Base-by-base conservation (phyloP, 2,888 invertebrate genomes). In the Drosophila stalkeri region DNA sequence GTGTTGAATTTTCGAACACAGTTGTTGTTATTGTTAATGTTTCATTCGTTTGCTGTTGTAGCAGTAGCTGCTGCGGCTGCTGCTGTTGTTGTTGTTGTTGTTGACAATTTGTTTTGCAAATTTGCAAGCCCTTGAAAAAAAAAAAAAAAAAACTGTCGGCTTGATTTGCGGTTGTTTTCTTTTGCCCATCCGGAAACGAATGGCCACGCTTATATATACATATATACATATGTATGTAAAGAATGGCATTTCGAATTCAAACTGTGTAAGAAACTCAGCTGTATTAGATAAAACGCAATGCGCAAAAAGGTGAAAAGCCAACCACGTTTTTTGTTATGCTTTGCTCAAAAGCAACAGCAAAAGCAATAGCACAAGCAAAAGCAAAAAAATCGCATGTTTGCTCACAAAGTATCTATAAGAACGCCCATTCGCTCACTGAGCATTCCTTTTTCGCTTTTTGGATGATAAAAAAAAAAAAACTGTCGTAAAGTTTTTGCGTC, bases 401-500 rank as follows among this genome's bases (percentile, higher is more conserved):
- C 72, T 64, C 52, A 57, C 71, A 51, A 84, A 85, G 85, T 81
- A 76, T 90, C 75, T 81, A 75, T 44, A 87, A 86, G 89, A 90
- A 90, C 84, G 85, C 70, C 64, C 44, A 47, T 63, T 60, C 60
- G 75, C 80, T 65, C 80, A 57, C 65, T 57, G 69, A 74, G 49
- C 59, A 78, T 41, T 66, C n/a, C 11, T 33, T 39, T 41, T 62
- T 54, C n/a, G 33, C 33, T 33, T 33, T 31, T 41, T 49, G 55
- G 37, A 51, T 69, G 57, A 78, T 64, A 63, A 72, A 71, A 79
- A 73, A 63, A 72, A 71, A 79, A 73, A 80, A 73, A 80, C 46
- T 82, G 76, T 90, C 86, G 83, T 90, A 90, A 90, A 91, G 81
- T 82, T 90, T 90, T 87, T 90, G 91, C 87, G 87, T 90, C 87